Evolutionary conservation across 2,888 invertebrate species (phyloP), one percentile per base, ranked within the genome.

Genomic region (Zeuzera pyrina): DNA sequence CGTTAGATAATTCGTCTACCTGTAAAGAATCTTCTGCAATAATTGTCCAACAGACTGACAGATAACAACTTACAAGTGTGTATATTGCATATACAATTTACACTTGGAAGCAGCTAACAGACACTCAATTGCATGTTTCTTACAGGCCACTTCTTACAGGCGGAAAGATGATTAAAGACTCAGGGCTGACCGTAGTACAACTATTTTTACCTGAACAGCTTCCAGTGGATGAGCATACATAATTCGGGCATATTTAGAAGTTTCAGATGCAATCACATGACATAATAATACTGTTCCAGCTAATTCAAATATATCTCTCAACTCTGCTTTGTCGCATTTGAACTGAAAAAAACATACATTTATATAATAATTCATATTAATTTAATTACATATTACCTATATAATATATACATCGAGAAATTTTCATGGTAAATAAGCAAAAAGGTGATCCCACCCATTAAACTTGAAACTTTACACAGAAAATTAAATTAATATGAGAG

Each of bases 221-320:
- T 79, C 79, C 13, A 79, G 43, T 0, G 78, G 73, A 40, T 79
- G 79, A 19, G 60, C 66, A 39, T 68, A 79, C 68, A 68, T 64
- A 2, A 69, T 63, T 12, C 59, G 67, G 0, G 74, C 77, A 16
- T 53, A 65, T 34, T 47, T 56, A 1, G 34, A 21, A 2, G 22
- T 25, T n/a, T n/a, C n/a, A 0, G 19, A 21, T 0, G 34, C 13
- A 2, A 55, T 36, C 1, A 71, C 50, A 0, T 55, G 42, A 24
- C 70, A 74, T n/a, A 56, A 43, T 0, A 71, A 26, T 0, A 79
- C 71, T 1, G 54, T 51, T 0, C 79, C 79, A 0, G 77, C 78
- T 11, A 78, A 29, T 29, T 69, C 72, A 47, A 77, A 43, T 0
- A 69, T 53, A 3, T 76, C 73, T 10, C 57, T 60, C 5, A 79